Evolutionary conservation across 2,888 invertebrate genomes (phyloP).

Genomic region (Rotaria macrura): DNA sequence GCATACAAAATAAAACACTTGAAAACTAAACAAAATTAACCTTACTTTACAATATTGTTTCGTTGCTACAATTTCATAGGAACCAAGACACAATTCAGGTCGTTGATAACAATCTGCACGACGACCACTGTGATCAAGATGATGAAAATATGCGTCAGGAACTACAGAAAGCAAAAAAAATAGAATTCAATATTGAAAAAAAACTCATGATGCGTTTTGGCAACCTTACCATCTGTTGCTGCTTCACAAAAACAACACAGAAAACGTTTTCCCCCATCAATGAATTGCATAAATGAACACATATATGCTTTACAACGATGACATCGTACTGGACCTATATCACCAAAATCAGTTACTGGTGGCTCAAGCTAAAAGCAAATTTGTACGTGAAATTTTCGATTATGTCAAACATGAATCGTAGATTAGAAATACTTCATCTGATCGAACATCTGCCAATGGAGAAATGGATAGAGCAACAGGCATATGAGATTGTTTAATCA

Average conservation of each 20-base stretch:
- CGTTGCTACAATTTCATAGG: conserved; percentile 90
- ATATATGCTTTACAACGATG: conserved; percentile 96
- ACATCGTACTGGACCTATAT: conserved; percentile 85
- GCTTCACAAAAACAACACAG: conserved; percentile 91
- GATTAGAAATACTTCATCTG: conserved; percentile 45
- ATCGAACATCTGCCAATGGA: conserved; percentile 70
- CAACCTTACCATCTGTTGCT: conserved; percentile 63
- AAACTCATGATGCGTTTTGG: not conserved
- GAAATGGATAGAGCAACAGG: conserved; percentile 82
- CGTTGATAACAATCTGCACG: conserved; percentile 73
- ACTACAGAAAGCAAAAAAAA: conserved; percentile 38
- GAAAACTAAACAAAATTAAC: not conserved
- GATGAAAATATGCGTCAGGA: conserved; percentile 77
- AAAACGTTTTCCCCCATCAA: conserved; percentile 89
- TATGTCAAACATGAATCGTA: not conserved
- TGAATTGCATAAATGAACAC: conserved; percentile 95
- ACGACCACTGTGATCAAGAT: conserved; percentile 78
- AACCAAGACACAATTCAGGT: conserved; percentile 82
- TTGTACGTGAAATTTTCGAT: not conserved
- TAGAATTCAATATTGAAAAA: not conserved
- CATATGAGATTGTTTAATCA: conserved; percentile 77
- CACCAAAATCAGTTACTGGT: conserved; percentile 80
- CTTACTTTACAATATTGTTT: conserved; percentile 84
- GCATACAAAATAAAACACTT: not conserved
- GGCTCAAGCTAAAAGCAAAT: conserved; percentile 44